A percentile compares a stretch with the other conserved stretches of the same genome.
Evolutionary conservation across 1,140 invertebrate species (phyloP).

Genomic region (Megalonaias nervosa): DNA sequence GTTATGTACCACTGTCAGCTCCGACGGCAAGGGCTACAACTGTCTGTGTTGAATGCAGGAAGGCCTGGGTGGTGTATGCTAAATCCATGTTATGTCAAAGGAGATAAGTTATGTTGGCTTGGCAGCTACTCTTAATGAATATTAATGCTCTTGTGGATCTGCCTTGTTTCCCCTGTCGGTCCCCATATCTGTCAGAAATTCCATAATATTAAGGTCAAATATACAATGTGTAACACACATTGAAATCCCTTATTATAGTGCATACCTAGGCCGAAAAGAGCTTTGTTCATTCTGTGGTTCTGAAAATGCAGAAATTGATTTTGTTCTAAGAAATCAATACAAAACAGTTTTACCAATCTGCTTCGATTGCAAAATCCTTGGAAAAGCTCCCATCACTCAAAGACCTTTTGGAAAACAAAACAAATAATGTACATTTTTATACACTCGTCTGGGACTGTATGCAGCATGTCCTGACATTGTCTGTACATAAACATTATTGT

Average conservation of each 20-base stretch:
- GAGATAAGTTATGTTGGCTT: too few species aligned
- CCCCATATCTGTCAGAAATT: neutral
- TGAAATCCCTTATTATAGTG: conserved; percentile 12
- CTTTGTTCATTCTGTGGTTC: conserved; percentile 9
- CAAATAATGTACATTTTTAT: neutral
- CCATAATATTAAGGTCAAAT: too few species aligned
- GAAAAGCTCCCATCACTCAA: neutral
- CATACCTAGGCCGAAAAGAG: conserved; percentile 10
- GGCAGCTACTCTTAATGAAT: conserved; percentile 2
- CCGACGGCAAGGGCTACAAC: too few species aligned
- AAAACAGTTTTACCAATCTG: conserved; percentile 19
- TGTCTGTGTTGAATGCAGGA: too few species aligned
- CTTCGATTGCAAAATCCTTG: neutral
- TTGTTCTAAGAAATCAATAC: neutral
- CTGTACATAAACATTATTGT: neutral
- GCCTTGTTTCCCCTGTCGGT: conserved; percentile 1
- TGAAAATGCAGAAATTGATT: neutral
- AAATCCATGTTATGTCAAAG: too few species aligned
- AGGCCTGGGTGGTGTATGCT: too few species aligned
- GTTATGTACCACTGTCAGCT: too few species aligned
- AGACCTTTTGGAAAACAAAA: conserved; percentile 6
- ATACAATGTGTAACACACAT: conserved; percentile 11
- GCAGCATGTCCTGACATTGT: neutral
- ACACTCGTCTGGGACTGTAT: too few species aligned
- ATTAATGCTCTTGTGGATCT: conserved; percentile 6